Evolutionary conservation across 2,797 vertebrate species (phyloP).

Genomic region (Onychomys arenicola): DNA sequence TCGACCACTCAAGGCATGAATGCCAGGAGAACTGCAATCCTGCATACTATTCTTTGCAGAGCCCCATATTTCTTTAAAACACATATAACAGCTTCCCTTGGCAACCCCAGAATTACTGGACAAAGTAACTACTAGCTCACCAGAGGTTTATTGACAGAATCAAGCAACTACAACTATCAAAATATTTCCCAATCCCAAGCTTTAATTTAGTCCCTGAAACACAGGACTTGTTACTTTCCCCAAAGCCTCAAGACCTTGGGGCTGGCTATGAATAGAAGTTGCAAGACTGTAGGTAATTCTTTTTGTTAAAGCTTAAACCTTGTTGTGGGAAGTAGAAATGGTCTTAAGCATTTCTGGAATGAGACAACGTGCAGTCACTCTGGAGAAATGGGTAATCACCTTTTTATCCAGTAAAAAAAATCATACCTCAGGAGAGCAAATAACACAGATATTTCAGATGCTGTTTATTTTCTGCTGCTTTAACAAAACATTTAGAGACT

Average conservation of each 20-base stretch:
- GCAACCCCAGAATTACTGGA: background rate
- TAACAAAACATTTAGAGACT: background rate
- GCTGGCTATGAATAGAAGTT: background rate
- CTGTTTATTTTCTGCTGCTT: background rate
- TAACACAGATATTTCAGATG: background rate
- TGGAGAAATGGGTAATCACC: constrained; percentile 10
- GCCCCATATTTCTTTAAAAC: background rate
- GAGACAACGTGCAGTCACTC: background rate
- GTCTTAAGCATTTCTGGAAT: background rate
- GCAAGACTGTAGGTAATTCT: background rate
- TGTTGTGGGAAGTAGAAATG: background rate
- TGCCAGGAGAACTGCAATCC: background rate
- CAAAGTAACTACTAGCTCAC: background rate
- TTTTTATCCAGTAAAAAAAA: background rate
- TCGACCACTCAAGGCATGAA: background rate
- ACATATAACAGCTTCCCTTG: background rate
- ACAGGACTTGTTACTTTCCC: background rate
- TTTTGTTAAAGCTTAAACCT: background rate
- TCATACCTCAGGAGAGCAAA: background rate
- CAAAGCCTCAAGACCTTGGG: background rate
- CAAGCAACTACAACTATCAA: background rate
- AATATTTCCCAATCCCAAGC: background rate
- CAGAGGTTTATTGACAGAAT: background rate
- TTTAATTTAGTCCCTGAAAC: background rate
- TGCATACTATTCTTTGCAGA: background rate